These are phyloP conservation scores for Notechis scutatus DNA, from an alignment of 2,113 vertebrate species.

Conservation along the genomic window DNA sequence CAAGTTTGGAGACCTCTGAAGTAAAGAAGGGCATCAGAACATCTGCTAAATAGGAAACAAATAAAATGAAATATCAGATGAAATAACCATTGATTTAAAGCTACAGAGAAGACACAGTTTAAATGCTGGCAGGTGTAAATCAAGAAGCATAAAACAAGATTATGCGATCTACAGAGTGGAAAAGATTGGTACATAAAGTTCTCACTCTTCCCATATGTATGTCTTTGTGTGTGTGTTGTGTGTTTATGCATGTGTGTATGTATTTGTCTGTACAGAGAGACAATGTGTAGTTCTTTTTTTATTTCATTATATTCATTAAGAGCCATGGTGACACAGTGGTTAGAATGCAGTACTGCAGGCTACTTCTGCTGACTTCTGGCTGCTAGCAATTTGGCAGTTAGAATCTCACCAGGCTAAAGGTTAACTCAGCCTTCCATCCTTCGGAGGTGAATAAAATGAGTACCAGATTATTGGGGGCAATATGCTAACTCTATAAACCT, in stretches of 20 bases:
- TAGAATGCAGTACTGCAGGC: no score
- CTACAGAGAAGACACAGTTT: background rate
- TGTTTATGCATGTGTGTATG: background rate
- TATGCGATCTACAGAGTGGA: background rate
- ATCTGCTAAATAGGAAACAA: background rate
- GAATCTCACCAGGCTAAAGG: no score
- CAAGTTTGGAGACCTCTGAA: background rate
- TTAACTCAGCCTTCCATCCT: no score
- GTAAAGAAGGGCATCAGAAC: background rate
- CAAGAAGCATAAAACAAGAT: background rate
- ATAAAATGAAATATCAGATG: background rate
- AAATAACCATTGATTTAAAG: background rate
- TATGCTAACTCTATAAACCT: no score
- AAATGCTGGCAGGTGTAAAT: background rate
- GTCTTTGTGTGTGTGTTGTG: background rate
- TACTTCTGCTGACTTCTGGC: no score
- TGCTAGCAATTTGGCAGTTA: no score
- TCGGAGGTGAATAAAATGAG: no score
- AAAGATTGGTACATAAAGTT: background rate
- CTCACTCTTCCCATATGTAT: background rate
- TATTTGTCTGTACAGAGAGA: background rate
- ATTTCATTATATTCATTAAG: background rate
- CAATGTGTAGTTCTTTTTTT: background rate
- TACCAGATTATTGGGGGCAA: no score
- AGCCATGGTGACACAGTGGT: no score